Percentiles rank a stretch among this genome's conserved stretches.
These are phyloP conservation scores for Macquaria ambigua DNA, from an alignment of 2,113 vertebrate species.

Conservation along the genomic window DNA sequence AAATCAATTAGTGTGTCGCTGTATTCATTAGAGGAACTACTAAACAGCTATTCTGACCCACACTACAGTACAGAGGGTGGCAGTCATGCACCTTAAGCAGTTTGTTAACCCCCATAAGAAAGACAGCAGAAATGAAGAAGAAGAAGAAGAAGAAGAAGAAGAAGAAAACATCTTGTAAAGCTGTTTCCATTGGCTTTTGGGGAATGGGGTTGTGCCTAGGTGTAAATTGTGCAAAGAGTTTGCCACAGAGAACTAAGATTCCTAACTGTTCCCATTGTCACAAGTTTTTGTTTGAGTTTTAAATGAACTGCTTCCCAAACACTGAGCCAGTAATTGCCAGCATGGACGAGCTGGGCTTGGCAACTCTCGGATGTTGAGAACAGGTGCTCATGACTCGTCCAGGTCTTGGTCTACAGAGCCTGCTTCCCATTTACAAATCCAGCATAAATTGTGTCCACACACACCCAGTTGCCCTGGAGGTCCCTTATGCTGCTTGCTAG, in stretches of 20 bases:
- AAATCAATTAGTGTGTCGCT: background rate
- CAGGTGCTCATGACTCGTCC: background rate
- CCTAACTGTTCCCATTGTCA: background rate
- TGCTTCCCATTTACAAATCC: constrained; percentile 28
- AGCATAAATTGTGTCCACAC: background rate
- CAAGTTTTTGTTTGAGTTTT: background rate
- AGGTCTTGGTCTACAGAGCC: background rate
- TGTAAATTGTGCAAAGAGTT: background rate
- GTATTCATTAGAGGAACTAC: background rate
- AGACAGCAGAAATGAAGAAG: background rate
- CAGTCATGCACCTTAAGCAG: background rate
- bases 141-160: background rate
- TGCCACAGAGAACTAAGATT: background rate
- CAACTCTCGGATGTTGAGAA: constrained; percentile 1
- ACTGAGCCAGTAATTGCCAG: background rate
- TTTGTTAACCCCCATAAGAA: background rate
- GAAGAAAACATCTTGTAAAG: background rate
- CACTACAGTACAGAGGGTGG: background rate
- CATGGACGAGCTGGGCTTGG: background rate
- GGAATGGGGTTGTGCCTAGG: too few species aligned
- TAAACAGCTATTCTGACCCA: background rate
- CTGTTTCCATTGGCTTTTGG: background rate
- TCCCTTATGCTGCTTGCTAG: background rate
- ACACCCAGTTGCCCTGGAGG: background rate
- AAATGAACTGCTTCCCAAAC: background rate